These are phyloP conservation scores for Bubo blakistoni DNA, from an alignment of 2,113 vertebrate species.

Conservation along the genomic window DNA sequence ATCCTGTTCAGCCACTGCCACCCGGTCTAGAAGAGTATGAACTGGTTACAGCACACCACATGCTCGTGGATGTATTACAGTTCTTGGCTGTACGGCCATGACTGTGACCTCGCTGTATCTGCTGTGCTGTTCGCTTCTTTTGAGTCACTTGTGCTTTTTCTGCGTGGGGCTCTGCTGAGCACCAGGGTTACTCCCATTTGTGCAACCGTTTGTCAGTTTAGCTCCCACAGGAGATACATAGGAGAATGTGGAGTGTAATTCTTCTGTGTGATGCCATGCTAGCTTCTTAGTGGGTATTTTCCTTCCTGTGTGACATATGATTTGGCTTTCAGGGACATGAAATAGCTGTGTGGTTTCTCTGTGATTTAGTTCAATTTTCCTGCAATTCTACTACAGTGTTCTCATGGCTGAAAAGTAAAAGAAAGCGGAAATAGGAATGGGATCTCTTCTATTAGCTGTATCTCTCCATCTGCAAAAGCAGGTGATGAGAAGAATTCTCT, in stretches of 20 bases:
- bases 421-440: neutral
- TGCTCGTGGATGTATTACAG: neutral
- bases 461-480: neutral
- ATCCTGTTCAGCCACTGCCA: neutral
- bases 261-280: neutral
- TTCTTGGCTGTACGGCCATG: neutral
- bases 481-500: neutral
- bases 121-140: neutral
- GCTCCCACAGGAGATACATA: neutral
- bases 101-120: rapidly evolving
- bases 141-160: neutral
- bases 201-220: neutral
- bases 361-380: neutral
- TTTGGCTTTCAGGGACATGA: neutral
- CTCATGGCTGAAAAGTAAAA: neutral
- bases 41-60: neutral
- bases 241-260: neutral
- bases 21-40: neutral
- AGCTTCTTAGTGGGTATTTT: neutral
- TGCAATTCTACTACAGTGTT: neutral
- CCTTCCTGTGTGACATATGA: neutral
- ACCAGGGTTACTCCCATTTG: neutral
- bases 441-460: neutral
- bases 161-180: neutral
- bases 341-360: neutral